Percentiles rank a stretch among this genome's conserved stretches.
Conservation (phyloP, 2,888 invertebrate species). For the Gastrophysa polygoni region DNA sequence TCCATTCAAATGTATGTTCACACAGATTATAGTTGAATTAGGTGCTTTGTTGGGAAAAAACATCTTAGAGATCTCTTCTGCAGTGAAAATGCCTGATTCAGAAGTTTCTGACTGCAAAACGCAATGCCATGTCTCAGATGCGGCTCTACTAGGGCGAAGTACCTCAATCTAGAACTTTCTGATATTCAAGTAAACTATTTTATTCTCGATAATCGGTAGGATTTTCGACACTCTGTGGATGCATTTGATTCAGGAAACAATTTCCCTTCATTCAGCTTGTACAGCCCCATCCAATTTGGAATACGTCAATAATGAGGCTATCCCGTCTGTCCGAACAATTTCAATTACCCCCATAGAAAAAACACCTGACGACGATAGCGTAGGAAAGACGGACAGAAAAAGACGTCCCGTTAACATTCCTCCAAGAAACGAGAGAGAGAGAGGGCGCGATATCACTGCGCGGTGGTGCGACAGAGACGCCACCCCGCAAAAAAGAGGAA, state of each 20-base stretch:
- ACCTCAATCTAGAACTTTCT: too few relatives aligned
- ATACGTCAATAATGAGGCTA: slow-evolving; percentile 28
- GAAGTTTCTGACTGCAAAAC: too few relatives aligned
- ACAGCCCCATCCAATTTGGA: slow-evolving; percentile 12
- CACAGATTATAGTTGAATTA: too few relatives aligned
- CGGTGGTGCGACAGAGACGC: slow-evolving; percentile 36
- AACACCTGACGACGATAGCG: slow-evolving; percentile 36
- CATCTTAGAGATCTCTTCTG: too few relatives aligned
- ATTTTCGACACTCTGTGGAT: background rate
- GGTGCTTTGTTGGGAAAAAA: too few relatives aligned
- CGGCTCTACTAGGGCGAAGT: too few relatives aligned
- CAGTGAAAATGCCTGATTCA: too few relatives aligned
- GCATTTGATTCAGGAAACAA: background rate
- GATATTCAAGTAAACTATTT: too few relatives aligned
- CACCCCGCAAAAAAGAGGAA: slow-evolving; percentile 50
- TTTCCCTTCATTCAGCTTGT: background rate
- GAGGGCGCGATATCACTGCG: slow-evolving; percentile 12
- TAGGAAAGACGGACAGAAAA: slow-evolving; percentile 44
- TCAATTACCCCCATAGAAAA: slow-evolving; percentile 32
- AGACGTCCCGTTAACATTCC: slow-evolving; percentile 44
- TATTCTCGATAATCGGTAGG: background rate
- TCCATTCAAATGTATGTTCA: too few relatives aligned
- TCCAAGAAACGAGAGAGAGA: slow-evolving; percentile 42
- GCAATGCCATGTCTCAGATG: too few relatives aligned
- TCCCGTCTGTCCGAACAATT: slow-evolving; percentile 28